Base-by-base conservation (phyloP, 2,797 vertebrate genomes). In the Nothura maculosa region DNA sequence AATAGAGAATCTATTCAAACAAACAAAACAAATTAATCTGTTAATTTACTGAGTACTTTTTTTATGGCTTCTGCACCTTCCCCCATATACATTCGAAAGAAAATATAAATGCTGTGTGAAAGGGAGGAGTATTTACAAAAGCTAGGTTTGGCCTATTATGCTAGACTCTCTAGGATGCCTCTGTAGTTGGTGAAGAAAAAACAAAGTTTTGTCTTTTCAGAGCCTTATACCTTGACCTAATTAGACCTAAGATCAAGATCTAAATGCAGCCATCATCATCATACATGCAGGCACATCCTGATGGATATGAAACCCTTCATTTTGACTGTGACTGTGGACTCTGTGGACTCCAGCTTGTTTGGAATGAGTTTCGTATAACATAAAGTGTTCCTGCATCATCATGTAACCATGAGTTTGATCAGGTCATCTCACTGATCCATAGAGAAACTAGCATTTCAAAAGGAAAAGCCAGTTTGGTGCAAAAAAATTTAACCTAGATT, bases 1-100 rank as follows among this genome's bases (percentile, higher is more conserved):
- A 87, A 85, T 45, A 85, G 21, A 10, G 25, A 88, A 79, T 16
- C 3, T 43, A 73, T 47, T 54, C 12, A 81, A 94, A 72, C 50
- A 67, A 86, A 87, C 48, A 54, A 76, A 89, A 64, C 24, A 90
- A 70, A 67, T 14, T 1, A 62, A n/a, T 64, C 9, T 30, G 2
- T 40, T 58, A 43, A 36, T 75, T 60, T 84, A 72, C 22, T 45
- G 32, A 77, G 27, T 17, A 43, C 12, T 28, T 47, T 43, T 14
- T 66, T 10, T 48, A 45, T 66, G 17, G 42, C 13, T 88, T 88
- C 81, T 89, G 47, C 70, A n/a, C 42, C 28, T 74, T 75, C 17
- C 9, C 77, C 18, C 47, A 0, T 4, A 8, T 68, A 63, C 38
- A 0, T 1, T 28, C 73, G 16, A 24, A 42, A 85, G 43, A 63